Percentiles rank a stretch among this genome's conserved stretches.
Evolutionary conservation across 1,140 invertebrate genomes (phyloP).

Genomic region (Drosophila kurseongensis): DNA sequence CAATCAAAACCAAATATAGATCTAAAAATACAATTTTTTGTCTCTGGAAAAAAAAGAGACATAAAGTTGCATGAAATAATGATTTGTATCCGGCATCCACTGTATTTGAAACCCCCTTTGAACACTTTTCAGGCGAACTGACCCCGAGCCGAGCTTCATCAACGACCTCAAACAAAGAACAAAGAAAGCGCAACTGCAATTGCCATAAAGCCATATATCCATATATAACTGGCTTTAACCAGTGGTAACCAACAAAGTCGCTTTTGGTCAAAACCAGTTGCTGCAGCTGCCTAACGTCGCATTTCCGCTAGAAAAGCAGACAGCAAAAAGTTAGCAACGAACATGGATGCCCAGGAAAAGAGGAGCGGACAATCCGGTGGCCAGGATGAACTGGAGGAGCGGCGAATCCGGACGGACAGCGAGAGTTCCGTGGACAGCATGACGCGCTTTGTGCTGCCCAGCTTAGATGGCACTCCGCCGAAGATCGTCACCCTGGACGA

Average conservation of each 20-base stretch:
- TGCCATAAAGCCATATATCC: background rate
- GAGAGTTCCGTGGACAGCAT: conserved; percentile 76
- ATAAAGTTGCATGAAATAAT: background rate
- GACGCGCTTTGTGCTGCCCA: conserved; percentile 77
- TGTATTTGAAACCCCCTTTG: conserved; percentile 5
- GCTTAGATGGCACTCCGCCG: conserved; percentile 91
- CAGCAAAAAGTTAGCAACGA: background rate
- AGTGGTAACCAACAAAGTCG: conserved; percentile 27
- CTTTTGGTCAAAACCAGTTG: conserved; percentile 34
- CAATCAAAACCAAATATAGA: too few species aligned
- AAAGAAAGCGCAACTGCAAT: conserved; percentile 34
- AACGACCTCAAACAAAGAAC: conserved; percentile 47
- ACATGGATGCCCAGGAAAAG: conserved; percentile 57
- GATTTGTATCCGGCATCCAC: background rate
- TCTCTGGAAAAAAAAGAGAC: background rate
- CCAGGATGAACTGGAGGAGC: conserved; percentile 15
- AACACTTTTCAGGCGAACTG: conserved; percentile 28
- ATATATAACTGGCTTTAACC: conserved; percentile 15
- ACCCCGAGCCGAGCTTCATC: conserved; percentile 31
- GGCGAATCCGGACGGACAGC: conserved; percentile 72
- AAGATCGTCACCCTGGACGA: conserved; percentile 95
- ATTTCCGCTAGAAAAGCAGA: conserved; percentile 13
- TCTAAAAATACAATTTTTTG: too few species aligned
- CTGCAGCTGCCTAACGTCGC: conserved; percentile 12
- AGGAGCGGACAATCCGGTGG: conserved; percentile 8